These are phyloP conservation scores for Rhyacichthys aspro DNA, from an alignment of 2,797 vertebrate genomes.

Conservation along the genomic window DNA sequence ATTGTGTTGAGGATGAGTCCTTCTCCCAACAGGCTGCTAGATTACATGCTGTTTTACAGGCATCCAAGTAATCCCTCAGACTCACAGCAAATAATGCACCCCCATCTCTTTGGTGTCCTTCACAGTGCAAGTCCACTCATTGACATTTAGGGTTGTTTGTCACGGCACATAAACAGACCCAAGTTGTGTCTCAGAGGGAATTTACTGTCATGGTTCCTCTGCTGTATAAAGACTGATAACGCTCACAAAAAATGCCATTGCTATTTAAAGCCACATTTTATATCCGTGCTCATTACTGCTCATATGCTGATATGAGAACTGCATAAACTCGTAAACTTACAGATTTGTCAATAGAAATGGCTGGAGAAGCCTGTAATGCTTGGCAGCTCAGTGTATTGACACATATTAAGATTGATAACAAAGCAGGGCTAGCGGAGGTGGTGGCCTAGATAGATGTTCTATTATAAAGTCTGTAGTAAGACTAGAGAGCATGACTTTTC, in stretches of 20 bases:
- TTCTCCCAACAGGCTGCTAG: slow-evolving; percentile 77
- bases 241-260: slow-evolving; percentile 33
- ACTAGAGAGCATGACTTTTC: slow-evolving; percentile 53
- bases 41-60: slow-evolving; percentile 83
- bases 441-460: slow-evolving; percentile 42
- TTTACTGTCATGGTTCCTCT: slow-evolving; percentile 44
- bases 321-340: slow-evolving; percentile 40
- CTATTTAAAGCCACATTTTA: slow-evolving; percentile 53
- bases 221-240: slow-evolving; percentile 53
- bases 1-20: slow-evolving; percentile 72
- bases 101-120: slow-evolving; percentile 80
- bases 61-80: slow-evolving; percentile 80
- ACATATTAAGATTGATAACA: slow-evolving; percentile 39
- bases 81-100: slow-evolving; percentile 72
- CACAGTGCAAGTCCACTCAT: slow-evolving; percentile 74
- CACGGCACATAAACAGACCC: slow-evolving; percentile 66
- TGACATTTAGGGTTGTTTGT: slow-evolving; percentile 81
- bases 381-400: slow-evolving; percentile 43
- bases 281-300: slow-evolving; percentile 30
- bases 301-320: slow-evolving; percentile 36
- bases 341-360: slow-evolving; percentile 53
- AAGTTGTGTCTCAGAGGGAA: slow-evolving; percentile 54
- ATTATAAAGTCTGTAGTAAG: slow-evolving; percentile 60
- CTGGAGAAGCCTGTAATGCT: slow-evolving; percentile 25
- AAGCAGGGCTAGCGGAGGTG: slow-evolving; percentile 1